Percentiles rank a stretch among this genome's conserved stretches.
phyloP scores from a whole-genome alignment of 2,113 vertebrate genomes.

The Clarias magur region DNA sequence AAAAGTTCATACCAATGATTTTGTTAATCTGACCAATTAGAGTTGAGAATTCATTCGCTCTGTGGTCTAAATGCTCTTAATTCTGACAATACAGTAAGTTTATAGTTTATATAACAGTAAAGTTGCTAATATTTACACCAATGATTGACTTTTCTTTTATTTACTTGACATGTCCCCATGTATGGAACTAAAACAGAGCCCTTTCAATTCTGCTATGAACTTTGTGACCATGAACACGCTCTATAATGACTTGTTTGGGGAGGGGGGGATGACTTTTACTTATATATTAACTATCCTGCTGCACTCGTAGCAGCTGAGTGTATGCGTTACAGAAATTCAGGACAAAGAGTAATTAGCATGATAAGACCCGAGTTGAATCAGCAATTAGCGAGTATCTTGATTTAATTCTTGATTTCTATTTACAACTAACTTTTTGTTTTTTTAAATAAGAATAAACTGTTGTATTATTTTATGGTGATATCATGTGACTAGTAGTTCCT shows the following conservation, averaged over 20 bases:
- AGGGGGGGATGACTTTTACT: neutral
- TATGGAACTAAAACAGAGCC: neutral
- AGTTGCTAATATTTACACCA: neutral
- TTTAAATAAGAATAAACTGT: neutral
- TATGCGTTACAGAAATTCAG: neutral
- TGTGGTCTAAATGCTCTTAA: neutral
- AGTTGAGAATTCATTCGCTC: neutral
- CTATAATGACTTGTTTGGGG: neutral
- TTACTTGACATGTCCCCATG: neutral
- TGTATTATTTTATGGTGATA: neutral
- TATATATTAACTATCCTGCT: neutral
- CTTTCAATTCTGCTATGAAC: neutral
- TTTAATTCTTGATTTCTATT: too few species aligned
- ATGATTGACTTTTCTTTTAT: neutral
- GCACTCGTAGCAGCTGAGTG: neutral
- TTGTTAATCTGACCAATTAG: neutral
- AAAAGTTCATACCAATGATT: neutral
- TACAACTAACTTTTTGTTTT: too few species aligned
- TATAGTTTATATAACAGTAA: neutral
- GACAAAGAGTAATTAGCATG: neutral
- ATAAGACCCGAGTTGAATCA: neutral
- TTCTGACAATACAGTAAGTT: neutral
- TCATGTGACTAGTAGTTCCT: neutral
- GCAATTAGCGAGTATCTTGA: too few species aligned
- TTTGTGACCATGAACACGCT: neutral